Conservation (phyloP, 2,888 invertebrate genomes). For the Rambutsinella grinnellia region DNA sequence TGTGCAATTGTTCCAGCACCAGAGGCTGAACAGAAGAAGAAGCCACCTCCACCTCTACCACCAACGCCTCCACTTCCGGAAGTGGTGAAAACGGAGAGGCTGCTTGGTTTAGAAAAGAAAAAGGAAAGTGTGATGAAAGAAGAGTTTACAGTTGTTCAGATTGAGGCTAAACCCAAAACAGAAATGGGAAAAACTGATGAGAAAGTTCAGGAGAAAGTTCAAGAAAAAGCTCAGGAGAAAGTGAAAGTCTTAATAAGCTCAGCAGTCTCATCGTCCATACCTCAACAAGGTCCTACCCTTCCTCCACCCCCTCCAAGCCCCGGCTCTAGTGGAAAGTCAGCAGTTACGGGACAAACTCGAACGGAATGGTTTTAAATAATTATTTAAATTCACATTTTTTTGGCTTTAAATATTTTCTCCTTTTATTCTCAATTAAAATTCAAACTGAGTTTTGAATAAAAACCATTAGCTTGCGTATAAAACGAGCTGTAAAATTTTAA, state of each 20-base stretch:
- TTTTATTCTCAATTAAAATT: no score
- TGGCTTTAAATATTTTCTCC: no score
- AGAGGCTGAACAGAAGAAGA: constrained; percentile 1
- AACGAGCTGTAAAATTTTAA: no score
- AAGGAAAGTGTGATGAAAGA: constrained; percentile 1
- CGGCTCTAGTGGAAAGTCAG: constrained; percentile 56
- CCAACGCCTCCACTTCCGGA: constrained; percentile 8
- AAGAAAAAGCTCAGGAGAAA: neutral
- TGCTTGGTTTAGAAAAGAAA: neutral
- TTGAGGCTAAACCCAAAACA: constrained; percentile 19
- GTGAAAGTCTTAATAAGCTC: neutral
- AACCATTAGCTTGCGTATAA: no score
- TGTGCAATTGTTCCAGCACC: neutral
- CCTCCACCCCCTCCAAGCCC: constrained; percentile 22
- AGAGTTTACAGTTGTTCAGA: constrained; percentile 47
- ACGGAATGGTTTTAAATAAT: constrained; percentile 61
- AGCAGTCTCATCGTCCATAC: neutral
- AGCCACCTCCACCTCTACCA: neutral
- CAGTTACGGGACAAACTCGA: constrained; percentile 61
- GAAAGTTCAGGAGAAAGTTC: neutral
- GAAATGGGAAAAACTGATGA: neutral
- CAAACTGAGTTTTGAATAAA: no score
- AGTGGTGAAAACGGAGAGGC: neutral
- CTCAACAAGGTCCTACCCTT: neutral
- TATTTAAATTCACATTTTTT: no score